Base-by-base conservation (phyloP, 2,888 invertebrate genomes). In the Cantharis rufa region DNA sequence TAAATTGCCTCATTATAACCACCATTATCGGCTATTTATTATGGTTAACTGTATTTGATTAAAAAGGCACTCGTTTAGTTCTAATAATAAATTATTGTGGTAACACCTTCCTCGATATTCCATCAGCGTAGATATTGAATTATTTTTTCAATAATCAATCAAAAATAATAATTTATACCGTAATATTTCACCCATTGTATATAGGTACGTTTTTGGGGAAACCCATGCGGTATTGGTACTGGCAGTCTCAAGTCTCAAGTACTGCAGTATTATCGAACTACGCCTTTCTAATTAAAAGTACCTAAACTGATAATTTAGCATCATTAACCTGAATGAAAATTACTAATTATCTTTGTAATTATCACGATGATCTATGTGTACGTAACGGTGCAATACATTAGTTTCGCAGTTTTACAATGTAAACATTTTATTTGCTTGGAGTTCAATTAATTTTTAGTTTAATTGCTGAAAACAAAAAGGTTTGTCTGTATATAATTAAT, bases 11-110 rank as follows among this genome's bases (percentile, higher is more conserved):
- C 66, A 73, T 70, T 68, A 73, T 74, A 70, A 73, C 76, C 64
- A 70, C 72, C 70, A 76, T 74, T 76, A 76, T 61, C 24, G 48
- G 63, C 66, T 68, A 76, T 76, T 73, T 76, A 76, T 76, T 73
- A 74, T 69, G 70, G 66, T 76, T 69, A 61, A 63, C 69, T 64
- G 76, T 62, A 27, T 69, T 73, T 68, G 62, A 69, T 63, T 64
- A 68, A 69, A 48, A 48, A 16, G 16, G 69, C 21, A 15, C 64
- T 24, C 64, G n/a, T 21, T 66, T 66, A 21, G 9, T 21, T 66
- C 64, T 66, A n/a, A 16, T 66, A 66, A 66, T 66, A 66, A 66
- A 66, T 66, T 66, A 66, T 24, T 21, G n/a, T n/a, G n/a, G 21
- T 21, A 66, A 66, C 64, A 66, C 64, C 64, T 66, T 66, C 16